phyloP scores from a whole-genome alignment of 2,113 vertebrate species.

The Anarrhichthys ocellatus region DNA sequence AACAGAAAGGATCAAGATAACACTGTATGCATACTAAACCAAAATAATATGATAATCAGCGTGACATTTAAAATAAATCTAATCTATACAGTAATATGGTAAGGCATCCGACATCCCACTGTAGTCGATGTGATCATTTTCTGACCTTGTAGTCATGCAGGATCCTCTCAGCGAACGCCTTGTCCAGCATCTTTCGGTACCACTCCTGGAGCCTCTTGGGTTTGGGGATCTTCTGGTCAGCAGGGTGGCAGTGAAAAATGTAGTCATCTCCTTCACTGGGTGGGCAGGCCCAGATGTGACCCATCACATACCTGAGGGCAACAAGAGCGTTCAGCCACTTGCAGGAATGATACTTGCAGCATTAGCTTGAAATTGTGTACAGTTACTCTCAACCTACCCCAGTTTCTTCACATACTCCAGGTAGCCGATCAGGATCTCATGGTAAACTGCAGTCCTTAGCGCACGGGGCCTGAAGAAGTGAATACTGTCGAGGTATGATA shows the following conservation, averaged over 20 bases:
- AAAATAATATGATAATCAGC: background rate
- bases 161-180: slow-evolving; percentile 97
- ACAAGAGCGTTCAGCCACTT: background rate
- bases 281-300: slow-evolving; percentile 99
- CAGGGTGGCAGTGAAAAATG: slow-evolving; percentile 98
- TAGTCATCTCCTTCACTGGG: slow-evolving; percentile 99
- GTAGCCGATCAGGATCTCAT: slow-evolving; percentile 98
- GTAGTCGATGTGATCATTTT: background rate
- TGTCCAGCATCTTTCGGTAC: slow-evolving; percentile 99
- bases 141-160: slow-evolving; percentile 96
- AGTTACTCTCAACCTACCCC: slow-evolving; percentile 84
- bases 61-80: background rate
- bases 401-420: slow-evolving; percentile 99
- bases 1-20: background rate
- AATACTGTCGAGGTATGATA: slow-evolving; percentile 99
- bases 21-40: background rate
- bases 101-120: background rate
- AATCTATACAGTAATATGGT: background rate
- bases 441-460: slow-evolving; percentile 97
- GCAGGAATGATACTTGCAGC: background rate
- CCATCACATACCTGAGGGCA: slow-evolving; percentile 90
- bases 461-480: slow-evolving; percentile 97
- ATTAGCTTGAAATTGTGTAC: background rate
- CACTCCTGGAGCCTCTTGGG: slow-evolving; percentile 98
- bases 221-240: slow-evolving; percentile 98